Conservation (phyloP, 2,113 vertebrate genomes). For the Ursus arctos region DNA sequence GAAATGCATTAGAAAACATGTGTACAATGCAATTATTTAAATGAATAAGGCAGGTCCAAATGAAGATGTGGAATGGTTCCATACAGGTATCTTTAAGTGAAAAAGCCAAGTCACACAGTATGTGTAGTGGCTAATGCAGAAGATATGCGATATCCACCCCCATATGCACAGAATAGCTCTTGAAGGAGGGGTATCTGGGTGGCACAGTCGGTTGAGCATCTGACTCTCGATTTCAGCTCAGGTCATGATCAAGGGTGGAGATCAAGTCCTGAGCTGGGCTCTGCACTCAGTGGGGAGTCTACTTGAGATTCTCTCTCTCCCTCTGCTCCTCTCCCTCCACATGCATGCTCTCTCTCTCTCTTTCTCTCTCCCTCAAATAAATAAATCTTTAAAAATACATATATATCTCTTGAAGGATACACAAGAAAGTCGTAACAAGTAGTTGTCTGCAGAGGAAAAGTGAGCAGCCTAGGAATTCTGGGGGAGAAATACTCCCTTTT, state of each 20-base stretch:
- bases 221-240: background rate
- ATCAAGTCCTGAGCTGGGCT: background rate
- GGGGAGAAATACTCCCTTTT: background rate
- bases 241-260: background rate
- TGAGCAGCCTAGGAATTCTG: background rate
- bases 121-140: background rate
- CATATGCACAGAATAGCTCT: background rate
- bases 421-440: background rate
- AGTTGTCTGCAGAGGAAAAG: background rate
- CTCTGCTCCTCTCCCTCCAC: too few relatives aligned
- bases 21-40: background rate
- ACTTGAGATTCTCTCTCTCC: background rate
- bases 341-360: background rate
- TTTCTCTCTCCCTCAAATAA: background rate
- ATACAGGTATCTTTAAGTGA: background rate
- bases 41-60: background rate
- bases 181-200: background rate
- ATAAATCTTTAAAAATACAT: background rate
- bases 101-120: background rate
- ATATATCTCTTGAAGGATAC: background rate
- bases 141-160: background rate
- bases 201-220: background rate
- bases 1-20: background rate
- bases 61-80: background rate
- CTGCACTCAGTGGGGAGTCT: background rate